phyloP scores from a whole-genome alignment of 2,797 vertebrate genomes.

The Gadopsis bispinosus region DNA sequence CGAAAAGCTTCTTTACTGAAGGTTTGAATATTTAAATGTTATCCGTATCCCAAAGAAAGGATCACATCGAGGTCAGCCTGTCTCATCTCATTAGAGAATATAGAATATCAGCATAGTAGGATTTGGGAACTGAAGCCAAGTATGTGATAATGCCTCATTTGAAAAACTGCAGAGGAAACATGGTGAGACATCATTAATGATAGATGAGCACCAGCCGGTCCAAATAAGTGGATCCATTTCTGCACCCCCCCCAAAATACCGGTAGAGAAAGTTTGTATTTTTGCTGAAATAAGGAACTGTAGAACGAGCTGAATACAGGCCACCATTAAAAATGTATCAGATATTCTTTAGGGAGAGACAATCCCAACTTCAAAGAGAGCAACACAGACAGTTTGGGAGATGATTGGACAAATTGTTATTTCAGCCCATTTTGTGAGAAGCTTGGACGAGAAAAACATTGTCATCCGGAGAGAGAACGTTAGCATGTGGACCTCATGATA shows the following conservation, averaged over 20 bases:
- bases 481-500: neutral
- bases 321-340: slow-evolving; percentile 69
- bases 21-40: slow-evolving; percentile 23
- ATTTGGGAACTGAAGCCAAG: slow-evolving; percentile 30
- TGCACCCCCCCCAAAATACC: slow-evolving; percentile 26
- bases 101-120: slow-evolving; percentile 21
- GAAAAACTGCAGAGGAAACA: slow-evolving; percentile 30
- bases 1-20: slow-evolving; percentile 11
- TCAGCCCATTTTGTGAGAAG: neutral
- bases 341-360: slow-evolving; percentile 44
- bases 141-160: slow-evolving; percentile 12
- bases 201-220: slow-evolving; percentile 60
- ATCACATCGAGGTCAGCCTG: slow-evolving; percentile 32
- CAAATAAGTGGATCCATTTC: slow-evolving; percentile 40
- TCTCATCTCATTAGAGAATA: neutral
- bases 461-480: neutral
- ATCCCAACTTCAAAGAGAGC: slow-evolving; percentile 41
- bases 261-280: slow-evolving; percentile 50
- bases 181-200: slow-evolving; percentile 56
- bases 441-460: neutral
- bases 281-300: slow-evolving; percentile 44
- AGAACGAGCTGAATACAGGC: slow-evolving; percentile 38
- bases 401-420: slow-evolving; percentile 39
- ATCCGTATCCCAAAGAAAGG: slow-evolving; percentile 35
- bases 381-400: slow-evolving; percentile 25